Evolutionary conservation across 2,113 vertebrate genomes (phyloP), one percentile per base, ranked within the genome.

Genomic region (Mobula birostris): DNA sequence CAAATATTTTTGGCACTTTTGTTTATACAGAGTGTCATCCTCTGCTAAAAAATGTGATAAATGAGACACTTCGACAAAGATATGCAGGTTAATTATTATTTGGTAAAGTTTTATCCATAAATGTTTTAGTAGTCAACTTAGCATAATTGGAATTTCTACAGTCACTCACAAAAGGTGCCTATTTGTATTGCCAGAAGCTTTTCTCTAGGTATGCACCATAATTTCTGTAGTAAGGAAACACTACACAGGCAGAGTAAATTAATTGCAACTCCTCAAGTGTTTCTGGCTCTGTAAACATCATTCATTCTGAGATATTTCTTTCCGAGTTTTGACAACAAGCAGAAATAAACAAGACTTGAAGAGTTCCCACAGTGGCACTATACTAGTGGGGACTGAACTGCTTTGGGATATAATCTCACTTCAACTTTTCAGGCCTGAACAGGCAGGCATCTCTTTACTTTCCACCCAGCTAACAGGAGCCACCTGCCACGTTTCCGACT

Each of bases 111-210:
- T 63, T 14, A 88, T 88, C 85, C n/a, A 88, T 63, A 66, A 88
- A 88, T 88, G n/a, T 63, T 88, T 88, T 27, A 61, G 58, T 88
- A n/a, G 85, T 88, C 58, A 32, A 63, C 14, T 88, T 88, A 88
- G 29, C 85, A 32, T 88, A 27, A 5, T 88, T 88, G 29, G 61
- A 88, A 88, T 88, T 66, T 88, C 63, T 88, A 63, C 58, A 63
- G 61, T 88, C 85, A 32, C 66, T 88, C 85, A n/a, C 29, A 12
- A 88, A 88, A 88, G 29, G 85, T 63, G 66, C 11, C 9, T 88
- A 66, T n/a, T 63, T 88, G 27, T 36, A 36, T n/a, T 66, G 58
- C 4, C 85, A 88, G 58, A 63, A 88, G 58, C 14, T n/a, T 15
- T 27, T 66, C 85, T 17, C 58, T 17, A 63, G 85, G 85, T 88